Conservation (phyloP, 2,113 vertebrate genomes). For the Neogobius melanostomus region DNA sequence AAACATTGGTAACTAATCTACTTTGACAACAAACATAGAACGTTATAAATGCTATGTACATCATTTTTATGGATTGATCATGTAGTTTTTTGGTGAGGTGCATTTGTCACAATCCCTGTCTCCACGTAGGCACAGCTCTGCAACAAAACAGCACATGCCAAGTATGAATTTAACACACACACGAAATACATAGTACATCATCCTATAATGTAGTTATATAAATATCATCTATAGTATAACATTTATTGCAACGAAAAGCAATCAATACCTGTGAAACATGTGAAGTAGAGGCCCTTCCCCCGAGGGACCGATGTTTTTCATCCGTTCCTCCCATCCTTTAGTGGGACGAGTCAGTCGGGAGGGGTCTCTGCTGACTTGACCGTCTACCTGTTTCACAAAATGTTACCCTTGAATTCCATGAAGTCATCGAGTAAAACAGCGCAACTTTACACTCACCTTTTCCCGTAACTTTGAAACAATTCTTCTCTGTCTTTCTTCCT, state of each 20-base stretch:
- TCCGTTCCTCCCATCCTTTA: constrained; percentile 78
- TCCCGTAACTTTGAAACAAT: constrained; percentile 80
- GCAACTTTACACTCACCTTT: constrained; percentile 74
- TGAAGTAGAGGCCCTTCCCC: constrained; percentile 58
- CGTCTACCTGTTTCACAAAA: constrained; percentile 73
- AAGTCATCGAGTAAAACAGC: neutral
- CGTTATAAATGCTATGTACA: neutral
- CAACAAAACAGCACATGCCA: constrained; percentile 17
- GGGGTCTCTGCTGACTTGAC: constrained; percentile 71
- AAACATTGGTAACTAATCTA: too few relatives aligned
- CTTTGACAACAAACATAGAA: too few relatives aligned
- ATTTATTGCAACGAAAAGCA: too few relatives aligned
- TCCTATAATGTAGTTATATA: too few relatives aligned
- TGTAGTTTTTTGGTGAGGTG: neutral
- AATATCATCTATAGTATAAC: too few relatives aligned
- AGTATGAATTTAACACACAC: neutral
- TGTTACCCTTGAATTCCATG: neutral
- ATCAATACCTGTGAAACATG: constrained; percentile 77
- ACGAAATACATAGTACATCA: neutral
- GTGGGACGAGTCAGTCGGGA: constrained; percentile 75
- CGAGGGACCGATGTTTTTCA: constrained; percentile 63
- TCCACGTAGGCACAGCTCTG: constrained; percentile 84
- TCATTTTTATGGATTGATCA: neutral
- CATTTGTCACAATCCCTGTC: constrained; percentile 75
- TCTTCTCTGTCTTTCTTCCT: constrained; percentile 77